A percentile compares a stretch with the other conserved stretches of the same genome.
phyloP scores from a whole-genome alignment of 1,140 invertebrate genomes.

The Trissolcus basalis region DNA sequence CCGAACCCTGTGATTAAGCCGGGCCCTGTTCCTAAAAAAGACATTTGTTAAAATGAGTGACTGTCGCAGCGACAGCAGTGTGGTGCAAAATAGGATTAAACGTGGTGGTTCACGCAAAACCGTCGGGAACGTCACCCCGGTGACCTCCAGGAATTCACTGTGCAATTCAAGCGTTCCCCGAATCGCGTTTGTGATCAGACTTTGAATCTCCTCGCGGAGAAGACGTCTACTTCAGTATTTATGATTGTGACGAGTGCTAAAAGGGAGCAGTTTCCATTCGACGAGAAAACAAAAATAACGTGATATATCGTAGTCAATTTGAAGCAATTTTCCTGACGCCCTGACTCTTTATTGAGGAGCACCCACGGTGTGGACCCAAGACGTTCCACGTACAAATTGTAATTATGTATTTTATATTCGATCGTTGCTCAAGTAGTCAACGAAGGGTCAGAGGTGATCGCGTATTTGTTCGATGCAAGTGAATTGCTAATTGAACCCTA shows the following conservation, averaged over 20 bases:
- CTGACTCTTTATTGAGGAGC: slow-evolving; percentile 42
- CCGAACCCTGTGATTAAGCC: slow-evolving; percentile 70
- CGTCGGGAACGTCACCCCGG: slow-evolving; percentile 12
- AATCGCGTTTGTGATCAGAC: slow-evolving; percentile 33
- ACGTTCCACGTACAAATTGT: slow-evolving; percentile 46
- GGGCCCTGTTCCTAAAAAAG: slow-evolving; percentile 1
- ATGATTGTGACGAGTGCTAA: slow-evolving; percentile 48
- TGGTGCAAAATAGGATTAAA: slow-evolving; percentile 7
- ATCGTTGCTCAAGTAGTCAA: slow-evolving; percentile 32
- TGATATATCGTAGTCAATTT: slow-evolving; percentile 60
- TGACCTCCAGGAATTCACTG: slow-evolving; percentile 6
- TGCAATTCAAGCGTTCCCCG: slow-evolving; percentile 40
- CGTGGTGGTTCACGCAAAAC: slow-evolving; percentile 10
- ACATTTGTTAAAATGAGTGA: neutral
- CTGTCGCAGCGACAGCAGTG: slow-evolving; percentile 8
- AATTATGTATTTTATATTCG: slow-evolving; percentile 54
- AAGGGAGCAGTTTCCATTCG: slow-evolving; percentile 20
- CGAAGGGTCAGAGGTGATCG: slow-evolving; percentile 35
- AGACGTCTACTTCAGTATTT: slow-evolving; percentile 49
- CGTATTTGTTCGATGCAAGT: slow-evolving; percentile 24
- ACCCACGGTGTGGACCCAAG: slow-evolving; percentile 7
- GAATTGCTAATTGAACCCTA: slow-evolving; percentile 15
- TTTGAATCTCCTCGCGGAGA: slow-evolving; percentile 16
- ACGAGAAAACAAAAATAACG: slow-evolving; percentile 38
- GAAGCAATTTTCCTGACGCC: slow-evolving; percentile 35